phyloP scores from a whole-genome alignment of 1,140 invertebrate species.

The Thalassaphorura encarpata region DNA sequence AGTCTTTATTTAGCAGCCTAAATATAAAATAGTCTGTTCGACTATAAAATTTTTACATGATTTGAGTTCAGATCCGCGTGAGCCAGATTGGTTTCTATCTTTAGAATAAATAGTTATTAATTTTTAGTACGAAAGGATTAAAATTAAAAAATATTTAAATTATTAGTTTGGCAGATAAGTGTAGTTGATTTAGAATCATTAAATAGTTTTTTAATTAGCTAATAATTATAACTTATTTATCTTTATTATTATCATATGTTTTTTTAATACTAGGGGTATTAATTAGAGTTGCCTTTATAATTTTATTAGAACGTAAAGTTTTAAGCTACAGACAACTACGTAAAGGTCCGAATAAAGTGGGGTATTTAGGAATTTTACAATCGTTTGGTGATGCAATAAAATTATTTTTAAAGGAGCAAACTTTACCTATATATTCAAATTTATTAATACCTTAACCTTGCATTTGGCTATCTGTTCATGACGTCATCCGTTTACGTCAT shows the following conservation, averaged over 20 bases:
- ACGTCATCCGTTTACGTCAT: no score
- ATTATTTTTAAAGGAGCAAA: constrained; percentile 50
- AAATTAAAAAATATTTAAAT: constrained; percentile 36
- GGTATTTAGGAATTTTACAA: constrained; percentile 49
- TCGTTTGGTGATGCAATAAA: constrained; percentile 57
- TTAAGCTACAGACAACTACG: constrained; percentile 57
- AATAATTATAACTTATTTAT: neutral
- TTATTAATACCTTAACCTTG: constrained; percentile 45
- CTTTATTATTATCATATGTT: constrained; percentile 36
- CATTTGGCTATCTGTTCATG: no score
- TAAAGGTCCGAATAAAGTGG: constrained; percentile 45
- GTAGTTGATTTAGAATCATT: constrained; percentile 52
- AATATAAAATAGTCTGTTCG: constrained; percentile 58
- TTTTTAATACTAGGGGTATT: constrained; percentile 46
- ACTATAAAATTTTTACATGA: constrained; percentile 65
- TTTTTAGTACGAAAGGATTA: constrained; percentile 57
- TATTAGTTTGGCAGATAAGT: constrained; percentile 51
- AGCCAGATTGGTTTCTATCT: constrained; percentile 66
- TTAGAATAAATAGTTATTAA: constrained; percentile 39
- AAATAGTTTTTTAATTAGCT: neutral
- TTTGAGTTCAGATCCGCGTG: constrained; percentile 62
- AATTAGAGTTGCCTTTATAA: constrained; percentile 53
- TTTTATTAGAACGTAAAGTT: constrained; percentile 55
- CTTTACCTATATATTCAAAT: constrained; percentile 42
- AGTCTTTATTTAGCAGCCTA: constrained; percentile 48